phyloP scores from a whole-genome alignment of 2,888 invertebrate species.

The Dolichopus griseipennis region DNA sequence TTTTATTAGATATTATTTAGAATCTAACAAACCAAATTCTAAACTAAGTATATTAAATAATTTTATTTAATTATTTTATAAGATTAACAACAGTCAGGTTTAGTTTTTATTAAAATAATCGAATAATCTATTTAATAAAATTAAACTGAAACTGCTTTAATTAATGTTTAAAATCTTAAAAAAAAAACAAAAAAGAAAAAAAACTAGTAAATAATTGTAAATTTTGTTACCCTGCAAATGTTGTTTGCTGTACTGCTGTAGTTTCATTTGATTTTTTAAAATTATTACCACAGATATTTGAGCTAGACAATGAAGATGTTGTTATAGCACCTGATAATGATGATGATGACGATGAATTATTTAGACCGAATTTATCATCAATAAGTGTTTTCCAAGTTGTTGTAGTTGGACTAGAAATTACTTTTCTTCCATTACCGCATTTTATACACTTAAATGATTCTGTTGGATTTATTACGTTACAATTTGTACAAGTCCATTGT shows the following conservation, averaged over 20 bases:
- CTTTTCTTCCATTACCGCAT: slow-evolving; percentile 62
- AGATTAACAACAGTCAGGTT: too few species aligned
- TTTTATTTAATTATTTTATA: too few species aligned
- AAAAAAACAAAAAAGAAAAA: slow-evolving; percentile 11
- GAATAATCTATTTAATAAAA: too few species aligned
- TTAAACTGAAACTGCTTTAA: too few species aligned
- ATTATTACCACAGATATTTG: slow-evolving; percentile 17
- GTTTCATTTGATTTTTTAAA: background rate
- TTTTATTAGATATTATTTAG: too few species aligned
- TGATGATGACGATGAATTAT: slow-evolving; percentile 20
- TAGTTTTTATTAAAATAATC: too few species aligned
- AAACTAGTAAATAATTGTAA: slow-evolving; percentile 18
- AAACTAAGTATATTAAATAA: too few species aligned
- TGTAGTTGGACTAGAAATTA: slow-evolving; percentile 33
- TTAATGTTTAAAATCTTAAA: slow-evolving; percentile 8
- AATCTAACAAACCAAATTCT: too few species aligned
- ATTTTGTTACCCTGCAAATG: slow-evolving; percentile 34
- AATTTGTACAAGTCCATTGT: slow-evolving; percentile 85
- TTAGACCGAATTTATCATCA: slow-evolving; percentile 7
- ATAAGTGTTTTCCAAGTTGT: slow-evolving; percentile 18
- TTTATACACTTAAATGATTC: slow-evolving; percentile 75
- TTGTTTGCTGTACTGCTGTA: background rate
- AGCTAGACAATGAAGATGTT: slow-evolving; percentile 18
- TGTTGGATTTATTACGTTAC: slow-evolving; percentile 81
- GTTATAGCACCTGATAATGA: background rate